Base-by-base conservation (phyloP, 2,113 vertebrate genomes). In the Megaptera novaeangliae region DNA sequence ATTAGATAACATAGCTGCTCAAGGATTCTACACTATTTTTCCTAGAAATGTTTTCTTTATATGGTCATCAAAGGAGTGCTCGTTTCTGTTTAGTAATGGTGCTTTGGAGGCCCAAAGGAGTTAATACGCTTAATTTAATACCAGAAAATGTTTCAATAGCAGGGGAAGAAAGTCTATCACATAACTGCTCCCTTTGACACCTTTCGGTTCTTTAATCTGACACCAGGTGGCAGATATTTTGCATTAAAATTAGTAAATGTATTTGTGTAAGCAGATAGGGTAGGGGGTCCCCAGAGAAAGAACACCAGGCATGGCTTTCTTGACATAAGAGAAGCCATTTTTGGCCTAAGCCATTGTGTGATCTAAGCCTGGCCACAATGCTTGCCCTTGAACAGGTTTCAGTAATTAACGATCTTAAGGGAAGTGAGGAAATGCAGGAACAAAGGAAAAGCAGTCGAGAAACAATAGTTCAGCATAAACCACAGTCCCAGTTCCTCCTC, bases 201-300 rank as follows among this genome's bases (percentile, higher is more conserved):
- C 23, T 49, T 91, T 46, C 36, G 80, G 36, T 74, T 97, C 36
- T 92, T 52, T 77, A 82, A 21, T 64, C 49, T 82, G 95, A 96
- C 71, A 96, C 95, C 86, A 98, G 96, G 59, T 88, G 92, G 96
- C 94, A 98, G 82, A 96, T 88, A 46, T 11, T 95, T 95, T 96
- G 59, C 87, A 68, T 88, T 80, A 83, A 93, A 77, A 77, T 61
- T 78, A 83, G 52, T 31, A 61, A 69, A 95, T 21, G 64, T 17
- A 52, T 25, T 85, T 55, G 31, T 78, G 75, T 36, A 80, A 80
- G 77, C 77, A 57, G 77, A 80, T 27, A 80, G 13, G 52, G 21
- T 80, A 25, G 49, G 49, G 49, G 49, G 34, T 57, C 52, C 77
- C 52, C 34, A n/a, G 55, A 80, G n/a, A 80, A 80, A 36, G 21